Percentiles rank a stretch among this genome's conserved stretches.
These are phyloP conservation scores for Phasianus colchicus DNA, from an alignment of 2,113 vertebrate genomes.

Conservation along the genomic window DNA sequence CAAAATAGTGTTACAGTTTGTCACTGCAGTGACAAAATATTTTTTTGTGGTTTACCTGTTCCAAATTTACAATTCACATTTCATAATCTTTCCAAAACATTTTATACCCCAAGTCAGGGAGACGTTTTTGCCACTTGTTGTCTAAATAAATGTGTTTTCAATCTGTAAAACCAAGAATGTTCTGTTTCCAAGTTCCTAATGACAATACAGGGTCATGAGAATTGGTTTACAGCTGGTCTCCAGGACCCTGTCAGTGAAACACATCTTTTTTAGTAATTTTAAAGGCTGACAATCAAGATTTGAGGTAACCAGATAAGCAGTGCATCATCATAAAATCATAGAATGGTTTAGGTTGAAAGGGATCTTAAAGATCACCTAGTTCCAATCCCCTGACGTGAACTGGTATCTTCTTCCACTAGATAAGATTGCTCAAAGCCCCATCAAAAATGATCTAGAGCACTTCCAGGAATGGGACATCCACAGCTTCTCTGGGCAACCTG, in stretches of 20 bases:
- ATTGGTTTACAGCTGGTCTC: not conserved
- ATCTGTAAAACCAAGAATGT: not conserved
- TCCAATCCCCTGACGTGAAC: no score
- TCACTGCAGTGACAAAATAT: not conserved
- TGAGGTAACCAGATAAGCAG: not conserved
- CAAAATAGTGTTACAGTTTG: not conserved
- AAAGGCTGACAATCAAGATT: not conserved
- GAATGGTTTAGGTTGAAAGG: no score
- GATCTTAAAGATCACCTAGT: no score
- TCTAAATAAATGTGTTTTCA: not conserved
- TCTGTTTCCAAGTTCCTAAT: not conserved
- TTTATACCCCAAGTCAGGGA: not conserved
- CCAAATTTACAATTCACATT: not conserved
- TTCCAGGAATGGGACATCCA: not conserved
- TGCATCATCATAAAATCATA: not conserved
- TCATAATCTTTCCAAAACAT: not conserved
- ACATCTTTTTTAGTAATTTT: not conserved
- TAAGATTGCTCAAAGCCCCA: not conserved
- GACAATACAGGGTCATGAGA: not conserved
- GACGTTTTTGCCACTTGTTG: not conserved
- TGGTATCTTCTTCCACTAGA: no score
- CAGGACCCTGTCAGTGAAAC: not conserved
- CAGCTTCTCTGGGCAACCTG: not conserved
- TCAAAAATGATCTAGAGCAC: not conserved
- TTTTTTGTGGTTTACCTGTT: not conserved